Base-by-base conservation (phyloP, 2,888 invertebrate genomes). In the Philonicus albiceps region DNA sequence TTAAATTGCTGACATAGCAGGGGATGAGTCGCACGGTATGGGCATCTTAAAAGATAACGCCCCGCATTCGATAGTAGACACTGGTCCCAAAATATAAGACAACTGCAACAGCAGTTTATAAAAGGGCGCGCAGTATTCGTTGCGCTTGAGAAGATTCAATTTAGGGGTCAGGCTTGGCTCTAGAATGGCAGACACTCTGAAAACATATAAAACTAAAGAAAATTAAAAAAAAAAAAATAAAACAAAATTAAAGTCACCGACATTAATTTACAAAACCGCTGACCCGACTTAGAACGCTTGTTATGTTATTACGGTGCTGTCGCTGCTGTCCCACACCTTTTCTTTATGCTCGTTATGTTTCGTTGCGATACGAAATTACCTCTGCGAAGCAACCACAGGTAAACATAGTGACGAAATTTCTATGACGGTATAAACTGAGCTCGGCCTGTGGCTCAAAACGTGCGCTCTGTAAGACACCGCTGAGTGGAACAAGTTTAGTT, bases 401-500 rank as follows among this genome's bases (percentile, higher is more conserved):
- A 49, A n/a, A 78, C 0, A 30, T 73, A 11, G 73, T 84, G 84
- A 84, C 84, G 84, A 40, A 43, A 13, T 84, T 34, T 72, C 30
- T n/a, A 84, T 84, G 84, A 84, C 84, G 84, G 8, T 73, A 84
- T 72, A 13, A 84, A 73, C 73, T 73, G 73, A 83, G 81, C 81
- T 27, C 64, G 27, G 19, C 16, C 31, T 16, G 81, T 83, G 64
- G 81, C 81, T 83, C 84, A 43, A 84, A 34, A 34, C 11, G 64
- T 11, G 76, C n/a, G 76, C 37, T 64, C 76, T 27, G 40, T 64
- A 22, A 8, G 40, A 76, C 43, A 64, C 64, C 53, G 76, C 64
- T 86, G 76, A 37, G 40, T 34, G 40, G 27, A 55, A 78, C 76
- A 64, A 86, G 49, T 86, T 86, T 86, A 86, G 86, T 86, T 55